Evolutionary conservation across 2,797 vertebrate species (phyloP).

Genomic region (Natrix natrix): DNA sequence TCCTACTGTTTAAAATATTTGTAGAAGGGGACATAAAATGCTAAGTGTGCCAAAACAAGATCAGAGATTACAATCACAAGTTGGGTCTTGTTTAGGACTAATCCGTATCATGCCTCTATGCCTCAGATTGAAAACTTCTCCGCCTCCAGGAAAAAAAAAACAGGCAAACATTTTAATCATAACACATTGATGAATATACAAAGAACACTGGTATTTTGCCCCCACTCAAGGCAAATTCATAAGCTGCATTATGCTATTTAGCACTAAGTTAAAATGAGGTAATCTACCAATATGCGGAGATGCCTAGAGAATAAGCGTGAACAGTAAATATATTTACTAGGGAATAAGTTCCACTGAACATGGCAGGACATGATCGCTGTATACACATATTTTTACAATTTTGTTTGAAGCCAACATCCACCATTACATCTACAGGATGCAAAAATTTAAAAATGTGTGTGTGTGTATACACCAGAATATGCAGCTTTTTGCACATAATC

Average conservation of each 20-base stretch:
- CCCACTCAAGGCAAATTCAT: conserved; percentile 39
- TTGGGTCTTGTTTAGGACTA: conserved; percentile 4
- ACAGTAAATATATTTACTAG: neutral
- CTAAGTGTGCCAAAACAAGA: neutral
- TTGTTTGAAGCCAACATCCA: neutral
- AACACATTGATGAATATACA: conserved; percentile 29
- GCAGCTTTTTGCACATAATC: neutral
- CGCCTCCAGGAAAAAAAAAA: conserved; percentile 24
- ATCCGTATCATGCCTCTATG: neutral
- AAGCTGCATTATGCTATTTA: neutral
- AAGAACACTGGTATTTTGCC: conserved; percentile 47
- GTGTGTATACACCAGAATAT: neutral
- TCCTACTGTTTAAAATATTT: accelerated
- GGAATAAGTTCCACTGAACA: neutral
- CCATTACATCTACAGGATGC: neutral
- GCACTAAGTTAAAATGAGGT: neutral
- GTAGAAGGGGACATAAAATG: neutral
- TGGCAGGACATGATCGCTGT: neutral
- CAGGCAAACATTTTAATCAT: conserved; percentile 43
- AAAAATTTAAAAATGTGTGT: neutral
- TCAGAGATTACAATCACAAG: conserved; percentile 25
- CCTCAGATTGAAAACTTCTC: neutral
- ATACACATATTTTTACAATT: neutral
- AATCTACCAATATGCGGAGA: neutral
- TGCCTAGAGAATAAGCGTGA: neutral